Percentiles rank a stretch among this genome's conserved stretches.
Evolutionary conservation across 2,113 vertebrate genomes (phyloP).

Genomic region (Elaphurus davidianus): DNA sequence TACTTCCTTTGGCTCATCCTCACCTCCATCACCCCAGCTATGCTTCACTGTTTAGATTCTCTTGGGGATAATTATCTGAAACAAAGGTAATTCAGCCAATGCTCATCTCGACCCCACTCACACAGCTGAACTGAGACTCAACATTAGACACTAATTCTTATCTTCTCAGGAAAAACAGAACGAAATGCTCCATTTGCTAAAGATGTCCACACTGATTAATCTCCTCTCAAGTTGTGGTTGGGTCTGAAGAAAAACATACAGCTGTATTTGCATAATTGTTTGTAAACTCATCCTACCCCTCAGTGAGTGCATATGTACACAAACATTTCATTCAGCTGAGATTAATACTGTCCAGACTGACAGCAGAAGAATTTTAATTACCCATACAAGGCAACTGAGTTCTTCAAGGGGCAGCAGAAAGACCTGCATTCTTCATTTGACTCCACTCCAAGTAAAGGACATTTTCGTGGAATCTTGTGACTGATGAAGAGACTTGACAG

Average conservation of each 20-base stretch:
- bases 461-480: not conserved
- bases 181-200: slow-evolving; percentile 68
- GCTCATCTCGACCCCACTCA: not conserved
- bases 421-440: slow-evolving; percentile 4
- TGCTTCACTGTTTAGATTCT: not conserved
- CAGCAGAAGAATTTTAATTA: slow-evolving; percentile 68
- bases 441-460: slow-evolving; percentile 28
- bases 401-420: not conserved
- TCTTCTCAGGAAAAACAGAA: slow-evolving; percentile 52
- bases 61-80: slow-evolving; percentile 73
- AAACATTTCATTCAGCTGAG: slow-evolving; percentile 64
- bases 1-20: not conserved
- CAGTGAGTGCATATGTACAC: slow-evolving; percentile 70
- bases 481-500: not conserved
- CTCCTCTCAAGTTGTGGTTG: slow-evolving; percentile 65
- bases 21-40: not conserved
- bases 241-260: slow-evolving; percentile 45
- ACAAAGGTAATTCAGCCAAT: slow-evolving; percentile 53
- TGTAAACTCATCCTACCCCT: slow-evolving; percentile 62
- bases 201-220: slow-evolving; percentile 71
- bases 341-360: slow-evolving; percentile 73
- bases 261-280: slow-evolving; percentile 81
- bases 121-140: slow-evolving; percentile 3
- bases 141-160: slow-evolving; percentile 58
- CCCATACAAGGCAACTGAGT: not conserved